Percentiles rank a stretch among this genome's conserved stretches.
phyloP scores from a whole-genome alignment of 2,888 invertebrate species.

The Epiperipatus broadwayi region DNA sequence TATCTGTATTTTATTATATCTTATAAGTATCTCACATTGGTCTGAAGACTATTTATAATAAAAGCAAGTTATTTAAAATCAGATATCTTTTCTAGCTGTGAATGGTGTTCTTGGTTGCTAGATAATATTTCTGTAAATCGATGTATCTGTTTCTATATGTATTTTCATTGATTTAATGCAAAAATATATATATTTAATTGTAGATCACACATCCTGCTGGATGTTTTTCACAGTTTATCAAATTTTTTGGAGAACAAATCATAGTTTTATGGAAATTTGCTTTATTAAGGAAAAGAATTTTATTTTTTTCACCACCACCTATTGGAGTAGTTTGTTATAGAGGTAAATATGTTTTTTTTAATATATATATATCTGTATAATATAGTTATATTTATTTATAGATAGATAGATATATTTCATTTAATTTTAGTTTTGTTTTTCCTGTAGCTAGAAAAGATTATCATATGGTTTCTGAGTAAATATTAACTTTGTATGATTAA shows the following conservation, averaged over 20 bases:
- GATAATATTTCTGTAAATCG: too few species aligned
- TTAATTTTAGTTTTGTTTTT: not conserved
- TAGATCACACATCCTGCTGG: constrained; percentile 30
- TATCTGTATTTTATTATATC: too few species aligned
- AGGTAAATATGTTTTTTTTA: constrained; percentile 20
- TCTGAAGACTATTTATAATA: too few species aligned
- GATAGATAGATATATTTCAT: not conserved
- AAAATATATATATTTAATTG: too few species aligned
- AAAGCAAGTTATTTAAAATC: too few species aligned
- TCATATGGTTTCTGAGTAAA: too few species aligned
- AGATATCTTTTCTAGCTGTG: too few species aligned
- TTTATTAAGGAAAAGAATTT: constrained; percentile 27
- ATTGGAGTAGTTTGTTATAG: constrained; percentile 30
- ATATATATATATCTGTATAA: constrained; percentile 4
- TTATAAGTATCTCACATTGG: too few species aligned
- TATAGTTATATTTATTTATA: not conserved
- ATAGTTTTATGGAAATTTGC: constrained; percentile 30
- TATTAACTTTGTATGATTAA: too few species aligned
- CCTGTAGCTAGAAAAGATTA: not conserved
- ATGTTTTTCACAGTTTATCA: constrained; percentile 29
- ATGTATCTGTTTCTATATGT: too few species aligned
- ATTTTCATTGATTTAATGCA: too few species aligned
- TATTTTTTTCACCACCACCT: constrained; percentile 31
- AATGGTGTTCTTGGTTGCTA: too few species aligned
- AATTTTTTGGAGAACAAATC: constrained; percentile 29